Evolutionary conservation across 2,888 invertebrate genomes (phyloP).

Genomic region (Iselma pallidipennis): DNA sequence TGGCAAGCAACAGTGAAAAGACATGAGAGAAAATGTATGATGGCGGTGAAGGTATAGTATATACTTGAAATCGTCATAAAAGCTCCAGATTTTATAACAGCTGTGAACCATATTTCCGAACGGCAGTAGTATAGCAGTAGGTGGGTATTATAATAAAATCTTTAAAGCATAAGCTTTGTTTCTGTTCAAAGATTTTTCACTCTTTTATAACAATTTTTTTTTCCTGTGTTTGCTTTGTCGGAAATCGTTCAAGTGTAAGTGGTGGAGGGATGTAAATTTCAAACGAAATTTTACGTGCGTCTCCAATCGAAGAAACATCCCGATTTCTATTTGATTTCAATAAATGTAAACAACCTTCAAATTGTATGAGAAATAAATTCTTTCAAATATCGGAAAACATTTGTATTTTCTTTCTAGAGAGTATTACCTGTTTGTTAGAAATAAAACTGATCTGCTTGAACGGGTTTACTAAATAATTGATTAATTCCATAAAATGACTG

Average conservation of each 20-base stretch:
- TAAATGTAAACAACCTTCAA: not conserved
- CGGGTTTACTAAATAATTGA: no score
- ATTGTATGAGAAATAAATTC: not conserved
- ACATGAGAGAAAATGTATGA: no score
- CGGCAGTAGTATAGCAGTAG: no score
- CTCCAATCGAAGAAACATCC: constrained; percentile 4
- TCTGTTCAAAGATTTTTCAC: constrained; percentile 16
- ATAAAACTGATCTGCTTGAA: no score
- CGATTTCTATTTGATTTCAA: not conserved
- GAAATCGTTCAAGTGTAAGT: constrained; percentile 27
- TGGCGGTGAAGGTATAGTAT: no score
- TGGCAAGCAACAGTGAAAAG: not conserved
- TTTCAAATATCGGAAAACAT: no score
- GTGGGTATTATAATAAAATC: constrained; percentile 15
- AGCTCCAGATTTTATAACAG: constrained; percentile 15
- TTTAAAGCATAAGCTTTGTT: constrained; percentile 23
- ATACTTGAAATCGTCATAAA: constrained; percentile 17
- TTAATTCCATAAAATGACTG: constrained; percentile 14
- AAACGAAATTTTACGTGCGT: constrained; percentile 22
- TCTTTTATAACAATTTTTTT: constrained; percentile 17
- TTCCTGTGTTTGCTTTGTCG: constrained; percentile 30
- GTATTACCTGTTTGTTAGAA: not conserved
- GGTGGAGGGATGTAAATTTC: constrained; percentile 24
- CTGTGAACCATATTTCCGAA: constrained; percentile 16
- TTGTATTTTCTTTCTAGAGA: no score